Base-by-base conservation (phyloP, 2,888 invertebrate genomes). In the Microctonus hyperodae region DNA sequence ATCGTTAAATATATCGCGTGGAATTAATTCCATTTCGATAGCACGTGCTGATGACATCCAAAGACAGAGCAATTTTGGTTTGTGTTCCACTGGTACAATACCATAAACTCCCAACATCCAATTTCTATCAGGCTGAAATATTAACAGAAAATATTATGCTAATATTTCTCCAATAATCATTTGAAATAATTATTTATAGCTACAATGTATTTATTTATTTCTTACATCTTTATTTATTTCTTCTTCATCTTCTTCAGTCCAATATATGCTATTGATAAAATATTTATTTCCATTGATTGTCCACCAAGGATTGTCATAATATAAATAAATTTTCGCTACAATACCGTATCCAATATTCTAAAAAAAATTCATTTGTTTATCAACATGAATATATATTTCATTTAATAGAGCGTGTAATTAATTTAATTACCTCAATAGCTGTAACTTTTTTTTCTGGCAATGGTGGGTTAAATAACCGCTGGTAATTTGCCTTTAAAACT, bases 1-100 rank as follows among this genome's bases (percentile, higher is more conserved):
- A 28, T 80, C 75, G 2, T 89, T 85, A 59, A 88, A 73, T 28
- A 87, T 83, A 22, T 88, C 86, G 50, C 85, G 84, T 0, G 87
- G 78, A 13, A 90, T 74, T 1, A 78, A 81, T 81, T 93, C 93
- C 85, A 91, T 88, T 62, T 87, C 80, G 56, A 85, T 83, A 0
- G 89, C 89, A 73, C 88, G 87, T 35, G 85, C 81, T 3, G 91
- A 91, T 53, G 87, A 86, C 13, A 91, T 82, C 92, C 92, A 93
- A 0, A 87, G 88, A 37, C 88, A 85, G 13, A 93, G 77, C 7
- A 90, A 83, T 10, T 85, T 86, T 0, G 89, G 88, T 75, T 90
- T 88, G 70, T 88, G 86, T 71, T 88, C 88, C 1, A 90, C 87
- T 2, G 86, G 83, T 75, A 88, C 88, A 77, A 91, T 90, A 35